Evolutionary conservation across 2,113 vertebrate species (phyloP).

Genomic region (Ammospiza caudacuta): DNA sequence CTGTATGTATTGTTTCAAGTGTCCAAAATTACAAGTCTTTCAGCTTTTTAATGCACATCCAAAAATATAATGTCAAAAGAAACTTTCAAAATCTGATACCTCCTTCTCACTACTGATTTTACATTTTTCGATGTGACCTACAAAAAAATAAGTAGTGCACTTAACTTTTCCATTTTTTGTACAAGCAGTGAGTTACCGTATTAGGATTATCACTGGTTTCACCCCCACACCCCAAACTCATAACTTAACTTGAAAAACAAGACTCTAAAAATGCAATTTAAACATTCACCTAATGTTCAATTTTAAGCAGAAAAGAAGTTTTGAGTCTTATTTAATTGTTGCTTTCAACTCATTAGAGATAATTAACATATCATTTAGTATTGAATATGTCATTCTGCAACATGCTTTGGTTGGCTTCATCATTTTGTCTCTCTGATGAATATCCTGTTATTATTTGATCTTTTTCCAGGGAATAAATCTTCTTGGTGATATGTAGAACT

Average conservation of each 20-base stretch:
- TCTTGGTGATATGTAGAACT: background rate
- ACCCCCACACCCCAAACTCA: accelerated
- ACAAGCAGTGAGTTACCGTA: background rate
- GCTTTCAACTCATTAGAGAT: background rate
- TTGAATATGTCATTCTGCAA: background rate
- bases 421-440: background rate
- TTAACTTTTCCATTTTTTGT: background rate
- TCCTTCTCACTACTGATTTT: background rate
- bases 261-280: background rate
- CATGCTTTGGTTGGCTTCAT: background rate
- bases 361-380: background rate
- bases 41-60: background rate
- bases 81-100: background rate
- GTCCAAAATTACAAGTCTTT: background rate
- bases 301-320: background rate
- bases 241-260: background rate
- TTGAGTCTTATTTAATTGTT: background rate
- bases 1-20: background rate
- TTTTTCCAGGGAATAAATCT: conserved; percentile 7
- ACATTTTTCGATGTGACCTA: background rate
- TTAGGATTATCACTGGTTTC: background rate
- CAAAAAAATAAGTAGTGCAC: background rate
- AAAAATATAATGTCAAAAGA: background rate
- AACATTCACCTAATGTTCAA: accelerated
- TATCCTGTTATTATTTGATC: background rate